Evolutionary conservation across 1,140 invertebrate genomes (phyloP).

Genomic region (Brachystomella parvula): DNA sequence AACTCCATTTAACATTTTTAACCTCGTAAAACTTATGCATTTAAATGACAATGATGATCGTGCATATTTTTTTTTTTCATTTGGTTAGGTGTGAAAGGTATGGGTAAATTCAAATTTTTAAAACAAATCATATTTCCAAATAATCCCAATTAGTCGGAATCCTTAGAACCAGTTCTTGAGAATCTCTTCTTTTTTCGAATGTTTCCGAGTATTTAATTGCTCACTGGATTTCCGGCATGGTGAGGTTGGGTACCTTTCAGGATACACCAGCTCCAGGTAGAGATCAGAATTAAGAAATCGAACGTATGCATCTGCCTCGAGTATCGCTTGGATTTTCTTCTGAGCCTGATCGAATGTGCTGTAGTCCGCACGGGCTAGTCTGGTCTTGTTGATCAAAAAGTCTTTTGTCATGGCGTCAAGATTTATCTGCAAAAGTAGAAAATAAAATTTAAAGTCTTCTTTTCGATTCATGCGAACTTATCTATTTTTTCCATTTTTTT

Average conservation of each 20-base stretch:
- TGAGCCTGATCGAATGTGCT: slow-evolving; percentile 52
- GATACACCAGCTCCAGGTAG: slow-evolving; percentile 46
- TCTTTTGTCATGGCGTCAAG: slow-evolving; percentile 49
- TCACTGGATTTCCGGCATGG: neutral
- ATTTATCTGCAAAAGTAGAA: slow-evolving; percentile 45
- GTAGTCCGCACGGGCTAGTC: slow-evolving; percentile 38
- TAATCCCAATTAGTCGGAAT: too few species aligned
- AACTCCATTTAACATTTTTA: too few species aligned
- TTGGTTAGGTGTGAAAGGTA: too few species aligned
- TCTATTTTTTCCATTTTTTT: too few species aligned
- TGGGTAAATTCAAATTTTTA: too few species aligned
- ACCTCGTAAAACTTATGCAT: too few species aligned
- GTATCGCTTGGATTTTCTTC: slow-evolving; percentile 49
- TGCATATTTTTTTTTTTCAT: too few species aligned
- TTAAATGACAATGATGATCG: too few species aligned
- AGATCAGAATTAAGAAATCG: slow-evolving; percentile 51
- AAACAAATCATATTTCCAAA: too few species aligned
- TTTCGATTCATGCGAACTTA: too few species aligned
- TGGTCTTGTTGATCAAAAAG: slow-evolving; percentile 43
- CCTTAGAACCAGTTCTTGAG: too few species aligned
- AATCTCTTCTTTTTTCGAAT: neutral
- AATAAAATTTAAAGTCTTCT: neutral
- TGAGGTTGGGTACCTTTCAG: slow-evolving; percentile 34
- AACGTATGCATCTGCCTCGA: slow-evolving; percentile 53
- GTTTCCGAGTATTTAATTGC: too few species aligned